A percentile compares a stretch with the other conserved stretches of the same genome.
Evolutionary conservation across 2,888 invertebrate genomes (phyloP).

Genomic region (Drosophila gaucha): DNA sequence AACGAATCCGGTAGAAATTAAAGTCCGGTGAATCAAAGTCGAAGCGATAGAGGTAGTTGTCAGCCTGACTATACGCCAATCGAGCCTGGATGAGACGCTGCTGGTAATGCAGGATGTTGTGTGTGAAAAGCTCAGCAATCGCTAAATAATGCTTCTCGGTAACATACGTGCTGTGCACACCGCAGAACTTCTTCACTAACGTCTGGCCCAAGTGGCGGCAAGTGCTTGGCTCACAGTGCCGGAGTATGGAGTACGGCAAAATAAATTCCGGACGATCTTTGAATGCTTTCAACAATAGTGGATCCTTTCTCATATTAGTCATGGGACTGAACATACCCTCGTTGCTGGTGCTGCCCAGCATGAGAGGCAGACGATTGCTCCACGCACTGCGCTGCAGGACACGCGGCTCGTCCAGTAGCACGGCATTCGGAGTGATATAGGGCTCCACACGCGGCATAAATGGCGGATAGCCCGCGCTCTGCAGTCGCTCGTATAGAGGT

Average conservation of each 20-base stretch:
- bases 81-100: slow-evolving; percentile 74
- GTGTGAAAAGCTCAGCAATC: slow-evolving; percentile 61
- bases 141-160: slow-evolving; percentile 70
- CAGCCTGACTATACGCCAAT: slow-evolving; percentile 58
- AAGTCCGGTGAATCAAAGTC: slow-evolving; percentile 81
- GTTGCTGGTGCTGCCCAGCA: slow-evolving; percentile 77
- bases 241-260: slow-evolving; percentile 7
- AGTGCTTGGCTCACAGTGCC: slow-evolving; percentile 16
- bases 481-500: slow-evolving; percentile 46
- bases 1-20: slow-evolving; percentile 76
- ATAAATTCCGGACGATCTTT: slow-evolving; percentile 35
- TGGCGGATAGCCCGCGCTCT: slow-evolving; percentile 9
- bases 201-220: slow-evolving; percentile 52
- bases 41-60: slow-evolving; percentile 82
- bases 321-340: slow-evolving; percentile 57
- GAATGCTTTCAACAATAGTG: slow-evolving; percentile 11
- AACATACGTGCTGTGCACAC: slow-evolving; percentile 60
- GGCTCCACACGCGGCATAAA: slow-evolving; percentile 76
- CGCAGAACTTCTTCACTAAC: slow-evolving; percentile 62
- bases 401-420: slow-evolving; percentile 71
- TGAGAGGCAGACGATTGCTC: slow-evolving; percentile 80
- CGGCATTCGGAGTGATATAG: slow-evolving; percentile 62
- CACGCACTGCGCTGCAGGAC: slow-evolving; percentile 73
- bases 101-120: slow-evolving; percentile 70
- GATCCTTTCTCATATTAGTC: not conserved